Evolutionary conservation across 2,888 invertebrate genomes (phyloP), one percentile per base, ranked within the genome.

Genomic region (Tiphia femorata): DNA sequence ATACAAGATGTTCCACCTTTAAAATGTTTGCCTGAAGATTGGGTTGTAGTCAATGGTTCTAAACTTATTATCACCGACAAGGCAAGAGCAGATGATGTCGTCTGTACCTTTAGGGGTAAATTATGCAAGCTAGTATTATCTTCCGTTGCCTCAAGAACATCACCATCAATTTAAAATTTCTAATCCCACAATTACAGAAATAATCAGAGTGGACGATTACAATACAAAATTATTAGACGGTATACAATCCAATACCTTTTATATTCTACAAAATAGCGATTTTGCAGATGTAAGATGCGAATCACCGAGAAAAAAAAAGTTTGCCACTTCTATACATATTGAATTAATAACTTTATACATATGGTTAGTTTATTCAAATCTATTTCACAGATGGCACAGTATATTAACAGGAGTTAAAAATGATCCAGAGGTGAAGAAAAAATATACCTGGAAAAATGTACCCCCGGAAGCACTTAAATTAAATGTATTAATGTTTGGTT

Each of bases 401-500:
- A 86, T 90, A 62, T 85, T 92, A 51, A 88, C 89, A 4, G 91
- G 92, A 7, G 87, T 89, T 8, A 81, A 86, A 46, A 73, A 83
- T 2, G 86, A 87, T 67, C 83, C 85, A 16, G 73, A 79, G n/a
- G 76, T 84, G 10, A 82, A 81, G 62, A 81, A 84, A 33, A 77
- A 81, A 41, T 74, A 77, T 8, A 84, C 80, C 14, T 90, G 88
- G 87, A 80, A 84, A 14, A 80, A 84, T 46, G 78, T 87, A 19
- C 84, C 86, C 0, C 53, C 75, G 8, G 83, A 85, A 48, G 62
- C 58, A 1, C 75, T 89, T 8, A 86, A 86, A 42, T 74, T 90
- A 37, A 94, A 94, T 79, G 90, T 96, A 0, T 81, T 96, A 0
- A 94, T 96, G 86, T 89, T 95, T 62, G 96, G 95, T 0, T 92